Percentiles rank a stretch among this genome's conserved stretches.
Evolutionary conservation across 1,140 invertebrate species (phyloP).

Genomic region (Penaeus vannamei): DNA sequence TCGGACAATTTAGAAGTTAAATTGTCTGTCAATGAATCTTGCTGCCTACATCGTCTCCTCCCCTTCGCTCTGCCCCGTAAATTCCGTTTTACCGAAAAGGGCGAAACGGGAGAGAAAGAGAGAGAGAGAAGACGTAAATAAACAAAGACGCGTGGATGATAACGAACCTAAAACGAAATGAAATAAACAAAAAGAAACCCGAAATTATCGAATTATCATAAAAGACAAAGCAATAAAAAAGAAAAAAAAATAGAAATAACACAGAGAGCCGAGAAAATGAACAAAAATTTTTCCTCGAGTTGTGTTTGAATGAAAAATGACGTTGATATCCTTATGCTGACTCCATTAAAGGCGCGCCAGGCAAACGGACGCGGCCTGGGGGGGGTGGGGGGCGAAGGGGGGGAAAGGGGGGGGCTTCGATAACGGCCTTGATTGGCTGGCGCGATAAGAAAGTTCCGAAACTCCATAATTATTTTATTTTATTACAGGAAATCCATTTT

Average conservation of each 20-base stretch:
- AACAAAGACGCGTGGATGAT: neutral
- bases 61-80: neutral
- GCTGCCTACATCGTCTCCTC: too few species aligned
- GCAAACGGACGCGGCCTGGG: conserved; percentile 46
- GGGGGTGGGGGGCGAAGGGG: too few species aligned
- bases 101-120: neutral
- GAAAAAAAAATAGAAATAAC: neutral
- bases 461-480: conserved; percentile 63
- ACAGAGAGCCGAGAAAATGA: too few species aligned
- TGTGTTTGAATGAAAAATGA: conserved; percentile 58
- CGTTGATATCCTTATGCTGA: conserved; percentile 50
- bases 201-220: neutral
- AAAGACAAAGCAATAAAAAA: neutral
- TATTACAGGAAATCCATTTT: conserved; percentile 63
- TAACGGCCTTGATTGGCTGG: conserved; percentile 57
- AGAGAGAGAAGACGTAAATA: neutral
- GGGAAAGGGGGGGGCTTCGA: neutral
- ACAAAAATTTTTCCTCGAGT: neutral
- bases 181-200: conserved; percentile 11
- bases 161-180: neutral
- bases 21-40: conserved; percentile 49
- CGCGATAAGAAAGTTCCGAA: conserved; percentile 60
- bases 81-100: too few species aligned
- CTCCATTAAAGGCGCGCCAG: conserved; percentile 49
- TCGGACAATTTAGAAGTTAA: conserved; percentile 61